Base-by-base conservation (phyloP, 2,888 invertebrate genomes). In the Lomographa bimaculata region DNA sequence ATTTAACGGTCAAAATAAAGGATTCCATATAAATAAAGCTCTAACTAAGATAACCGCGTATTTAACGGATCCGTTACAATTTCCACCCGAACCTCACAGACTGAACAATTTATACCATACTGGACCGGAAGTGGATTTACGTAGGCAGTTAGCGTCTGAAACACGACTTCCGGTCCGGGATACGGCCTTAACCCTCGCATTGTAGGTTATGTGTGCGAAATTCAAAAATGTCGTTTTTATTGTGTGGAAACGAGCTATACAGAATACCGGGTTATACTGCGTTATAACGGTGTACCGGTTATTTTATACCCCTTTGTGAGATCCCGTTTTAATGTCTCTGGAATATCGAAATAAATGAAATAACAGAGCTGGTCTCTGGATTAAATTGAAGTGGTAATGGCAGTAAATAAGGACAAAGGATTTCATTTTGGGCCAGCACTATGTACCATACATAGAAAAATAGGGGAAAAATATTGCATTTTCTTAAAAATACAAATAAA, bases 101-200 rank as follows among this genome's bases (percentile, higher is more conserved):
- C 38, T 53, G 56, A 58, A 64, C 68, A 64, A 68, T 65, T 71
- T 71, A 73, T 64, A 71, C 67, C 64, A 68, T 70, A 57, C 58
- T 67, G 54, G 50, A 64, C 65, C 75, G 83, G 81, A 83, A 78
- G 70, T 71, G 69, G 72, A 70, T 74, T 64, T 67, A 73, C 73
- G 77, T 75, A 71, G 71, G 74, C 71, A 67, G 77, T 76, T 79
- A 79, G 71, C 73, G 67, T 66, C 67, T 71, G 69, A 76, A 79
- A 77, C 73, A 79, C 72, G 75, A 79, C 68, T 64, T 55, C 74
- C 79, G 82, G 79, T 77, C 75, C 70, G 74, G 75, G 66, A 60
- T 79, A 77, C 70, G 72, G 77, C 71, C 65, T 60, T 64, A 57
- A 53, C 52, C 68, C 60, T 58, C 61, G 57, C 63, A 63, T 64